These are phyloP conservation scores for Corythornis vintsioides DNA, from an alignment of 2,113 vertebrate species.

Conservation along the genomic window DNA sequence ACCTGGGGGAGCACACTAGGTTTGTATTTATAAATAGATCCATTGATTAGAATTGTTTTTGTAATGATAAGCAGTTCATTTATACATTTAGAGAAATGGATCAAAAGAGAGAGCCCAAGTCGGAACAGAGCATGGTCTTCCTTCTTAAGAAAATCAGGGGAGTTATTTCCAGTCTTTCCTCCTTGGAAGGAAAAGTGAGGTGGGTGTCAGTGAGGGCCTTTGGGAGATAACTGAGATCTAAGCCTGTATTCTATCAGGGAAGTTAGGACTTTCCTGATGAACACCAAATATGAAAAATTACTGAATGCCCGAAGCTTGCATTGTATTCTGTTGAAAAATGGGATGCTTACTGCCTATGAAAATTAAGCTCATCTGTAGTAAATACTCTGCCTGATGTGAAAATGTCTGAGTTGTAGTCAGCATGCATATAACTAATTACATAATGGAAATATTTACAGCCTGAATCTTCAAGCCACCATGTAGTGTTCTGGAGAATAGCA, in stretches of 20 bases:
- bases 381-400: not conserved
- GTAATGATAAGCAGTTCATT: not conserved
- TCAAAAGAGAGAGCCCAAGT: not conserved
- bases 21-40: not conserved
- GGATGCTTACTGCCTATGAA: not conserved
- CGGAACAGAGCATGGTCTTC: not conserved
- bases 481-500: not conserved
- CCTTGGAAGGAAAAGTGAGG: not conserved
- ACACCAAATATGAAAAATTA: not conserved
- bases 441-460: not conserved
- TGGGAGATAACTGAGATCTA: not conserved
- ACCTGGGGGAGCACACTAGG: not conserved
- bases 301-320: not conserved
- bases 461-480: not conserved
- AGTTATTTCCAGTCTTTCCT: not conserved
- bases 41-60: not conserved
- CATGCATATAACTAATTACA: too few species aligned
- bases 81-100: not conserved
- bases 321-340: not conserved
- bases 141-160: not conserved
- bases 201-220: not conserved
- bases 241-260: not conserved
- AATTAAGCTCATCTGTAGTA: not conserved
- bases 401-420: not conserved
- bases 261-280: not conserved